phyloP scores from a whole-genome alignment of 1,140 invertebrate species.

The Drosophila saltans region DNA sequence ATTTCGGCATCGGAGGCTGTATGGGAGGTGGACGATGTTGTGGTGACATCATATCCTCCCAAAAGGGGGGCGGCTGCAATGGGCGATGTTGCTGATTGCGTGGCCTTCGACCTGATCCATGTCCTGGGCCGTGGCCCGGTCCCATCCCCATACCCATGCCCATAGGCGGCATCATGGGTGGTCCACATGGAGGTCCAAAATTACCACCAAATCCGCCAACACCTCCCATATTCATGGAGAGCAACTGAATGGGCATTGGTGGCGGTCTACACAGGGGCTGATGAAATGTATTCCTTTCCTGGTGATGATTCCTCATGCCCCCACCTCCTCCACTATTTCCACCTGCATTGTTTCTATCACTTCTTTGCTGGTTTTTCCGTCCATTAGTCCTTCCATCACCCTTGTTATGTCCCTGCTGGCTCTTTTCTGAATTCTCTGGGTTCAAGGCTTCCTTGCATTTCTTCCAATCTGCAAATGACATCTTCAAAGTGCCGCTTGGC shows the following conservation, averaged over 20 bases:
- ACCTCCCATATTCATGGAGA: conserved; percentile 51
- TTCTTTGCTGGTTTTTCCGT: conserved; percentile 37
- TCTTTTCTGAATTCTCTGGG: conserved; percentile 29
- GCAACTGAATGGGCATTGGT: conserved; percentile 58
- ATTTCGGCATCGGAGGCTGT: conserved; percentile 71
- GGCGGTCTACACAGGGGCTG: conserved; percentile 52
- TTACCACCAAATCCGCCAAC: conserved; percentile 43
- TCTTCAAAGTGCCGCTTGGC: conserved; percentile 35
- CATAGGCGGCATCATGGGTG: conserved; percentile 7
- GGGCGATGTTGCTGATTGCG: conserved; percentile 42
- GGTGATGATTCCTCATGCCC: conserved; percentile 19
- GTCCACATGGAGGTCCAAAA: conserved; percentile 34
- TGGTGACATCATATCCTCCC: conserved; percentile 75
- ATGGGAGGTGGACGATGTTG: conserved; percentile 56
- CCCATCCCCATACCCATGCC: conserved; percentile 20
- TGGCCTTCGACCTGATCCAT: background rate
- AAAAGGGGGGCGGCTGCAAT: conserved; percentile 66
- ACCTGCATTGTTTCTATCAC: conserved; percentile 16
- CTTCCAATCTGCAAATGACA: conserved; percentile 75
- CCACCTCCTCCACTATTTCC: background rate
- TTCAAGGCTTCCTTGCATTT: conserved; percentile 61
- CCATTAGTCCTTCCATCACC: conserved; percentile 24
- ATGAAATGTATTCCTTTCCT: conserved; percentile 35
- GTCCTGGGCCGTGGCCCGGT: background rate
- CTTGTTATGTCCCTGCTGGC: background rate